Evolutionary conservation across 1,140 invertebrate genomes (phyloP), one percentile per base, ranked within the genome.

Genomic region (Pseudomyrmex flavicornis): DNA sequence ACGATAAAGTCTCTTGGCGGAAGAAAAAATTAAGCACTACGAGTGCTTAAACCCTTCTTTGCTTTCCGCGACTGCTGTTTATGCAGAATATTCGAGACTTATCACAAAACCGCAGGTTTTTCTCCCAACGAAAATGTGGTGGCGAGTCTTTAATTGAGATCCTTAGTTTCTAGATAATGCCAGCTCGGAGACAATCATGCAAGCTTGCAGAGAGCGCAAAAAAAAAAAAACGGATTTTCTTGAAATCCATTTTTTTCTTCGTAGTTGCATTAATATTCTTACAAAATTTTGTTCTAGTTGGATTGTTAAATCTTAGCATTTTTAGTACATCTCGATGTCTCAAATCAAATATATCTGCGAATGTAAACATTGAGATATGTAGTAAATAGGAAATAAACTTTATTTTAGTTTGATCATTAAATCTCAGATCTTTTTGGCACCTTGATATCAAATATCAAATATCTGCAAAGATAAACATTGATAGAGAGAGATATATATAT

Each of bases 1-100:
- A 50, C 13, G 76, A 85, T 74, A 83, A 76, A 83, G 17, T 84
- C 75, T 22, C 15, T 26, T 26, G 46, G 44, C 54, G 20, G 17
- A 54, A 68, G 62, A 26, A 69, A 84, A 80, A 80, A 84, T 80
- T 80, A 72, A 80, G 66, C 54, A 56, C n/a, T 56, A 35, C 66
- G 76, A 80, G 46, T 58, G 1, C 52, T 72, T 44, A 35, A 79
- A 84, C 48, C 12, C 12, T 70, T 68, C 65, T 73, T 85, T 56
- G 52, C 56, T 74, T 80, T 79, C 50, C 22, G 58, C 9, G 59
- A 79, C 9, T 9, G 22, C 13, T 8, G 35, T 20, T 65, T 70
- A 48, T 26, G 72, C 54, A 26, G 54, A 3, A 17, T 70, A 44
- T 70, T 59, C 20, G 15, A 10, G 15, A 59, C 54, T 72, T 48